phyloP scores from a whole-genome alignment of 2,888 invertebrate species.

The Pardosa pseudoannulata region DNA sequence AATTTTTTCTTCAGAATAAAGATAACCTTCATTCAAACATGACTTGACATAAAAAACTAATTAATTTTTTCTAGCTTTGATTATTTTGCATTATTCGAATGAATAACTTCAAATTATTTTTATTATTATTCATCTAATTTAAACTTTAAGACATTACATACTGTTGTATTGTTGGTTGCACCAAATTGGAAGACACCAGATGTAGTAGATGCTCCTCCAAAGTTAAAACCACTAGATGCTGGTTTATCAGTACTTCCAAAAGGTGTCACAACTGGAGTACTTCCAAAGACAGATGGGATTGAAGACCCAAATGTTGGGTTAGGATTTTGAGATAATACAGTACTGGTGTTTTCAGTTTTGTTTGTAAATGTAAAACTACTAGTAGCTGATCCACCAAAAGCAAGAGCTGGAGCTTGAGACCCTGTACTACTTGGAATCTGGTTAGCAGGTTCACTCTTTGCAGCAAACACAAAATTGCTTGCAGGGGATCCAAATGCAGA shows the following conservation, averaged over 20 bases:
- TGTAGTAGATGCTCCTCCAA: background rate
- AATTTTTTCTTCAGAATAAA: too few relatives aligned
- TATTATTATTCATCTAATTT: too few relatives aligned
- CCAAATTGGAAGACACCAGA: slow-evolving; percentile 50
- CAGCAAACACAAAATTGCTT: slow-evolving; percentile 36
- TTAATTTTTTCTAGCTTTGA: too few relatives aligned
- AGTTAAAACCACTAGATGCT: slow-evolving; percentile 33
- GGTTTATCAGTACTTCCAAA: slow-evolving; percentile 36
- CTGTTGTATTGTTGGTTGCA: background rate
- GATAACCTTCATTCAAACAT: too few relatives aligned
- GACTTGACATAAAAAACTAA: too few relatives aligned
- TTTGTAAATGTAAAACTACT: background rate
- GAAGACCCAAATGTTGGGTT: slow-evolving; percentile 11
- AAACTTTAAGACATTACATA: too few relatives aligned
- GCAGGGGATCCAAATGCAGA: slow-evolving; percentile 21
- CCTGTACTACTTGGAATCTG: slow-evolving; percentile 8
- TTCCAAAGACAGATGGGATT: background rate
- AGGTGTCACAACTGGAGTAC: background rate
- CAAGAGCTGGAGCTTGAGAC: slow-evolving; percentile 1
- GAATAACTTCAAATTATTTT: too few relatives aligned
- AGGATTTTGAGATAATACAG: slow-evolving; percentile 3
- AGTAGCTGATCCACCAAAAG: background rate
- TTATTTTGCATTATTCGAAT: too few relatives aligned
- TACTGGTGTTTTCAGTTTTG: background rate
- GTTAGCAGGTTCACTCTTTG: slow-evolving; percentile 31